A percentile compares a stretch with the other conserved stretches of the same genome.
These are phyloP conservation scores for Aulostomus chinensis DNA, from an alignment of 2,797 vertebrate species.

Conservation along the genomic window DNA sequence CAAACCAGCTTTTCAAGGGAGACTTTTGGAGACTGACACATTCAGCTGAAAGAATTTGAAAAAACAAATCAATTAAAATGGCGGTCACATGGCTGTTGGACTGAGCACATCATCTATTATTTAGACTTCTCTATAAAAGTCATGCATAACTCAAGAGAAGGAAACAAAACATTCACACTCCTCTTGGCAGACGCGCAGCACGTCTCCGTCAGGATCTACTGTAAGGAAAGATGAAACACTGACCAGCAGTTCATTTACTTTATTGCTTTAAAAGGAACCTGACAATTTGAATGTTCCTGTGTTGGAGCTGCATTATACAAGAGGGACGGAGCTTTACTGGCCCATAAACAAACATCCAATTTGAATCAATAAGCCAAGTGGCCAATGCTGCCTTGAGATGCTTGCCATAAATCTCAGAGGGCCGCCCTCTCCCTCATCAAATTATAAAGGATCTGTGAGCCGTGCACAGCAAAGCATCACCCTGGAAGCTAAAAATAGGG, in stretches of 20 bases:
- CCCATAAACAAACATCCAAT: conserved; percentile 77
- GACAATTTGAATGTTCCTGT: conserved; percentile 35
- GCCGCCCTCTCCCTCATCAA: conserved; percentile 76
- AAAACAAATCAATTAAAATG: not conserved
- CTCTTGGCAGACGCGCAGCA: too few species aligned
- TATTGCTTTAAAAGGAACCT: conserved; percentile 42
- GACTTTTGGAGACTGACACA: too few species aligned
- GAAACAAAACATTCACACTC: not conserved
- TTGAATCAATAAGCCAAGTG: conserved; percentile 77
- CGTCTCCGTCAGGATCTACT: not conserved
- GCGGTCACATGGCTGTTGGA: not conserved
- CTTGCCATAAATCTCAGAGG: conserved; percentile 72
- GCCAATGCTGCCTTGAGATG: conserved; percentile 62
- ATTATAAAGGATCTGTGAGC: conserved; percentile 80
- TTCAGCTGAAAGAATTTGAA: not conserved
- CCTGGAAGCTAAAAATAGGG: conserved; percentile 77
- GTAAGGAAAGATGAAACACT: conserved; percentile 13
- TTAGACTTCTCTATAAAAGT: not conserved
- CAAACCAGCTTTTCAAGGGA: too few species aligned
- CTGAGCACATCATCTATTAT: not conserved
- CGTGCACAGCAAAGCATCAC: conserved; percentile 67
- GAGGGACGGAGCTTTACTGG: conserved; percentile 60
- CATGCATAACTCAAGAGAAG: not conserved
- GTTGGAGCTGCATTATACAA: conserved; percentile 25
- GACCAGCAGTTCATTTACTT: conserved; percentile 34